phyloP scores from a whole-genome alignment of 2,113 vertebrate genomes.

The Centrocercus urophasianus region DNA sequence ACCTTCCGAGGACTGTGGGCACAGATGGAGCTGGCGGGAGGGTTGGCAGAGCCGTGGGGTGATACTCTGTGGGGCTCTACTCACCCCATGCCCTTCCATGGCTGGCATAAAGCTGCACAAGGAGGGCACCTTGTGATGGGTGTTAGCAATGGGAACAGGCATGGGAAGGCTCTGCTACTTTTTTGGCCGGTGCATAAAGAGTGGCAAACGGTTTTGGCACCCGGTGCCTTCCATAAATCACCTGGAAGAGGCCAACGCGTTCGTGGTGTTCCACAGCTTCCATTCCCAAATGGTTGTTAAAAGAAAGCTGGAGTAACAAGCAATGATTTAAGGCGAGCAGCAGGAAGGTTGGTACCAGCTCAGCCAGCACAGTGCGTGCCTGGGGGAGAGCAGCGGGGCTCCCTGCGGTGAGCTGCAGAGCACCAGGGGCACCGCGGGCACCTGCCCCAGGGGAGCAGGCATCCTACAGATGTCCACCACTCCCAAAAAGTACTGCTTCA shows the following conservation, averaged over 20 bases:
- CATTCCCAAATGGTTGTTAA: neutral
- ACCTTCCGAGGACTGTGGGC: neutral
- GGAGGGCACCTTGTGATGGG: neutral
- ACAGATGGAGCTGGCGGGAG: neutral
- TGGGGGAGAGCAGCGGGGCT: neutral
- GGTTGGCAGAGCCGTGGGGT: neutral
- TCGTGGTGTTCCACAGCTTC: slow-evolving; percentile 19
- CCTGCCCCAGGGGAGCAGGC: too few species aligned
- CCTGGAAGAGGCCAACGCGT: neutral
- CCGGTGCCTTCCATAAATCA: neutral
- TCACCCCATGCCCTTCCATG: fast-evolving
- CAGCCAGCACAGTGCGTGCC: neutral
- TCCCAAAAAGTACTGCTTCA: too few species aligned
- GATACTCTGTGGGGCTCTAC: neutral
- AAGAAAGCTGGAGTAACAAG: neutral
- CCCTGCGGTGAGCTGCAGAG: too few species aligned
- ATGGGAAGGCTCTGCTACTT: slow-evolving; percentile 12
- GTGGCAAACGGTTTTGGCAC: slow-evolving; percentile 44
- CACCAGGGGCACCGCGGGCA: too few species aligned
- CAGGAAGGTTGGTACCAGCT: fast-evolving
- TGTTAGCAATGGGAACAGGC: neutral
- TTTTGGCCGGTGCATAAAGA: slow-evolving; percentile 18
- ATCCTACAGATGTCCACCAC: too few species aligned
- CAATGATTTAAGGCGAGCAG: neutral
- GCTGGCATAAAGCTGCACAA: fast-evolving